Percentiles rank a stretch among this genome's conserved stretches.
Evolutionary conservation across 2,888 invertebrate genomes (phyloP).

Genomic region (Caenorhabditis sulstoni): DNA sequence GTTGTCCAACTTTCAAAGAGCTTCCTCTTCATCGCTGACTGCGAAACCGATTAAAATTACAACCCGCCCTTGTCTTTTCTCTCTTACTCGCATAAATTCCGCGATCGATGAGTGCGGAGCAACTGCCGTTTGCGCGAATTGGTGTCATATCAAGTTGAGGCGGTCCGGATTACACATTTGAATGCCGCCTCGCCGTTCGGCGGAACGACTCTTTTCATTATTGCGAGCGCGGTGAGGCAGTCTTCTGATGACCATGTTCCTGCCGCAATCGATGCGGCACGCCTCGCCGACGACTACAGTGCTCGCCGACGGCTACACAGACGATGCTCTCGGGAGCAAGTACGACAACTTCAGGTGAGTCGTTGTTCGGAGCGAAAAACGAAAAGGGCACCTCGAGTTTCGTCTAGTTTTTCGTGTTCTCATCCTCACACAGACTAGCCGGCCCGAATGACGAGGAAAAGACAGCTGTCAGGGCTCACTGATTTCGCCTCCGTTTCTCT

Average conservation of each 20-base stretch:
- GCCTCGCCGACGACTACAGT: conserved; percentile 70
- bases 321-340: conserved; percentile 63
- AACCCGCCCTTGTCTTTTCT: conserved; percentile 1
- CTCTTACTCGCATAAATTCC: conserved; percentile 26
- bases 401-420: background rate
- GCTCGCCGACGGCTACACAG: conserved; percentile 75
- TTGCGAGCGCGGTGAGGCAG: background rate
- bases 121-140: conserved; percentile 54
- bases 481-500: background rate
- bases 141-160: conserved; percentile 54
- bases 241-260: conserved; percentile 51
- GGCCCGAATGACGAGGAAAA: background rate
- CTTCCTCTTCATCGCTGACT: background rate
- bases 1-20: conserved; percentile 18
- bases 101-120: conserved; percentile 15
- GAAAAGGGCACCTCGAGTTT: background rate
- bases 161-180: conserved; percentile 7
- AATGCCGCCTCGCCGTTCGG: too few relatives aligned
- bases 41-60: conserved; percentile 51
- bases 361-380: background rate
- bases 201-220: background rate
- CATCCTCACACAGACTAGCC: background rate
- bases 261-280: conserved; percentile 47
- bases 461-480: conserved; percentile 27
- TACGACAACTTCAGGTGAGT: conserved; percentile 65